Conservation (phyloP, 1,140 invertebrate genomes). For the Muscidifurax raptorellus region DNA sequence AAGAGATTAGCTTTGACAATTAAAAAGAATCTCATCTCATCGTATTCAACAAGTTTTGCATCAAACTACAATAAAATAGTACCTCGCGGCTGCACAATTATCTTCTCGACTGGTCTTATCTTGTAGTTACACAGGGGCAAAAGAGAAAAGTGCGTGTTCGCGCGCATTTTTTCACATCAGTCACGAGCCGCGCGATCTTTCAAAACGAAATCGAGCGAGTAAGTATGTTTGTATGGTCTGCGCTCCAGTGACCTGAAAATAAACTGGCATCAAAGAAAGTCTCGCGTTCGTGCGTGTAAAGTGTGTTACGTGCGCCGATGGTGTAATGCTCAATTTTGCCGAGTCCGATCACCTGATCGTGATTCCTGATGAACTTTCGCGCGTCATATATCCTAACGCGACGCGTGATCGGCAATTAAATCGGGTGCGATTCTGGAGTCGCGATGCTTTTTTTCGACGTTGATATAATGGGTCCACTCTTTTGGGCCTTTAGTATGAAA, state of each 20-base stretch:
- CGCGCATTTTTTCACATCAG: not conserved
- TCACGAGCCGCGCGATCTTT: not conserved
- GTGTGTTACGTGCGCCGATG: conserved; percentile 78
- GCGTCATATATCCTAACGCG: not conserved
- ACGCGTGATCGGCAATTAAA: not conserved
- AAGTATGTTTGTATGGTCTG: conserved; percentile 13
- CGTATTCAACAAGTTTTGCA: no score
- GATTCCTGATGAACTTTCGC: not conserved
- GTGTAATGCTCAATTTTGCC: conserved; percentile 84
- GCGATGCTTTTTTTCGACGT: no score
- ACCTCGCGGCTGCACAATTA: no score
- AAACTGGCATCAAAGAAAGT: conserved; percentile 48
- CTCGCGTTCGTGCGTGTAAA: conserved; percentile 15
- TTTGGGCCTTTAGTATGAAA: no score
- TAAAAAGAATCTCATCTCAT: no score
- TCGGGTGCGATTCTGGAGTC: not conserved
- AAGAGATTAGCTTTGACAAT: no score
- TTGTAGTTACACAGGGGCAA: no score
- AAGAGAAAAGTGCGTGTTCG: not conserved
- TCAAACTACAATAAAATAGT: no score
- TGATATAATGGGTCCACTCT: no score
- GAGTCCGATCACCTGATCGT: conserved; percentile 24
- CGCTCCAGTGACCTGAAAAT: conserved; percentile 48
- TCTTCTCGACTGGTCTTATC: no score
- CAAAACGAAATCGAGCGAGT: conserved; percentile 26